Base-by-base conservation (phyloP, 2,797 vertebrate genomes). In the Premnoplex brunnescens region DNA sequence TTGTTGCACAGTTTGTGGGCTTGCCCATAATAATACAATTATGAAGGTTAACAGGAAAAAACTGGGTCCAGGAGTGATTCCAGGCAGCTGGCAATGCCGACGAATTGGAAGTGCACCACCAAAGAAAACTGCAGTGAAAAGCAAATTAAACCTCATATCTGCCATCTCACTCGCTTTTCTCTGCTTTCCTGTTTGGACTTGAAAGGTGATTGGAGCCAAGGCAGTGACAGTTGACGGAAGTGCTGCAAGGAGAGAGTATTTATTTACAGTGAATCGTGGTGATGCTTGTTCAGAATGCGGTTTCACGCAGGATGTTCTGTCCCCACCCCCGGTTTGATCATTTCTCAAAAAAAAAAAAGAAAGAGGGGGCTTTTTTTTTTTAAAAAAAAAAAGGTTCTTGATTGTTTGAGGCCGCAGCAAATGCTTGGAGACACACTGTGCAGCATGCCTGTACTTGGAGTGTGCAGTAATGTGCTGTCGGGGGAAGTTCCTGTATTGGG, bases 151-250 rank as follows among this genome's bases (percentile, higher is more conserved):
- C 98, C 98, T 98, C 98, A 98, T 99, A 99, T 99, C 99, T 99
- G 98, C 98, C 98, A 98, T 98, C 98, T 99, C 98, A 97, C 98
- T 98, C 98, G 98, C 98, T 98, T 98, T 98, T 98, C 98, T 98
- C 98, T 98, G 98, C 98, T 98, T 99, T 99, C 99, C 99, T 99
- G 99, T 99, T 99, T 99, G 99, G 99, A 99, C 99, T 99, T 98
- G 98, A 99, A 98, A 99, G 98, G 98, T 99, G 98, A 99, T 99
- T 99, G 99, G 98, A 99, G 98, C 98, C 98, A 98, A 98, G 98
- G 98, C 98, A 98, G 97, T 99, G 99, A 99, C 99, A 99, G 99
- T 99, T 99, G 99, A 98, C 98, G 99, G 99, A 99, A 99, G 98
- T 98, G 96, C 96, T 98, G 98, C 97, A 98, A 98, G 98, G 98